Base-by-base conservation (phyloP, 2,888 invertebrate species). In the Eumerus sabulonum region DNA sequence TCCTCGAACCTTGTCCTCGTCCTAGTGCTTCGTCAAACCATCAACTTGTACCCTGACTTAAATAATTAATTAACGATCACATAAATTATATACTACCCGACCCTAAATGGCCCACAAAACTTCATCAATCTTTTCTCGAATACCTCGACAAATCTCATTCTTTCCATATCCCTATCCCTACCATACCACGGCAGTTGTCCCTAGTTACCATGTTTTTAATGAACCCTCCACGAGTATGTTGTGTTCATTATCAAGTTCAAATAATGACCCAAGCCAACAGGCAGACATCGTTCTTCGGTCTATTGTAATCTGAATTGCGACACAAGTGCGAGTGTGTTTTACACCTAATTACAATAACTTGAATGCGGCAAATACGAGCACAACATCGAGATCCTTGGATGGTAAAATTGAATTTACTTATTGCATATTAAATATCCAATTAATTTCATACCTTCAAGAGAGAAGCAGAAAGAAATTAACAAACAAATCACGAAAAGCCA, bases 31-130 rank as follows among this genome's bases (percentile, higher is more conserved):
- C 51, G 38, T 12, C 7, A 11, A 53, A 16, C n/a, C 7, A 42
- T 40, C 44, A 40, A 42, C 14, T 4, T 1, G 14, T 7, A 19
- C 36, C 51, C 63, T 54, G 59, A 79, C 73, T 73, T 73, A 79
- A 79, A 68, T 68, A 79, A 67, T 77, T 77, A 73, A 68, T 77
- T 72, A 77, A 79, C 62, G 57, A 79, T 68, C 62, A 57, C 45
- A 73, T 79, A 79, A 73, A 79, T 79, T 77, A 68, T 77, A 50
- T 71, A 56, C 67, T 64, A n/a, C 36, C 66, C 44, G 57, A 51
- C 56, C 66, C 53, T 45, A 51, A 67, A 50, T 56, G 45, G 60
- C 38, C 50, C 36, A 53, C 40, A 62, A 74, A 27, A 48, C 70
- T 18, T 57, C 62, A 77, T 77, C 76, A 72, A 71, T 77, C 76